Percentiles rank a stretch among this genome's conserved stretches.
Evolutionary conservation across 2,888 invertebrate genomes (phyloP).

Genomic region (Chloromyia formosa): DNA sequence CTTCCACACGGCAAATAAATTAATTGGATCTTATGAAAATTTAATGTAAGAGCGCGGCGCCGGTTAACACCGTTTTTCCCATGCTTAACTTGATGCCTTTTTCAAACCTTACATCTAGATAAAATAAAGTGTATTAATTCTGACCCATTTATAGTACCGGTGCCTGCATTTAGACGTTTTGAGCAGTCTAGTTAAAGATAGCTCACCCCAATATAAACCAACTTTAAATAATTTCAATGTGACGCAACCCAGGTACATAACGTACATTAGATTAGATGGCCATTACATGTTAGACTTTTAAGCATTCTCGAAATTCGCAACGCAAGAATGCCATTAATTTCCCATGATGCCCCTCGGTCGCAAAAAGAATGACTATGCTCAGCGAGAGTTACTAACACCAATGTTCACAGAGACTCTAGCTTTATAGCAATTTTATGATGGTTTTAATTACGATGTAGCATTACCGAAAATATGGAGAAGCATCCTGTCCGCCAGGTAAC

Average conservation of each 20-base stretch:
- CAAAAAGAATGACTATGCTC: too few relatives aligned
- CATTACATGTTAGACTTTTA: neutral
- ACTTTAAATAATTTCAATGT: neutral
- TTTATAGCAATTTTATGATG: neutral
- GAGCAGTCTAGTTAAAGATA: neutral
- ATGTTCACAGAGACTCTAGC: neutral
- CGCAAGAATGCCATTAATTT: neutral
- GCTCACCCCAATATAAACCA: neutral
- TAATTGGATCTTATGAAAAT: too few relatives aligned
- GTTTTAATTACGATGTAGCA: constrained; percentile 3
- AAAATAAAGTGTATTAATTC: too few relatives aligned
- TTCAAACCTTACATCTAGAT: too few relatives aligned
- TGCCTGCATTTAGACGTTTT: neutral
- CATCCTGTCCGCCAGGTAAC: neutral
- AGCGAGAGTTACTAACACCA: neutral
- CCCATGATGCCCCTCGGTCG: neutral
- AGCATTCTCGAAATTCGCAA: neutral
- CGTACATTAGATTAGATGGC: neutral
- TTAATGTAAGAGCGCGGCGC: too few relatives aligned
- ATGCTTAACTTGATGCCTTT: too few relatives aligned
- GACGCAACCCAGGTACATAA: neutral
- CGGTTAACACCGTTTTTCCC: too few relatives aligned
- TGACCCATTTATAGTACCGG: neutral
- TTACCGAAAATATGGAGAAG: neutral
- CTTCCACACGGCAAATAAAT: too few relatives aligned